Percentiles rank a stretch among this genome's conserved stretches.
phyloP scores from a whole-genome alignment of 2,888 invertebrate species.

The Idaea biselata region DNA sequence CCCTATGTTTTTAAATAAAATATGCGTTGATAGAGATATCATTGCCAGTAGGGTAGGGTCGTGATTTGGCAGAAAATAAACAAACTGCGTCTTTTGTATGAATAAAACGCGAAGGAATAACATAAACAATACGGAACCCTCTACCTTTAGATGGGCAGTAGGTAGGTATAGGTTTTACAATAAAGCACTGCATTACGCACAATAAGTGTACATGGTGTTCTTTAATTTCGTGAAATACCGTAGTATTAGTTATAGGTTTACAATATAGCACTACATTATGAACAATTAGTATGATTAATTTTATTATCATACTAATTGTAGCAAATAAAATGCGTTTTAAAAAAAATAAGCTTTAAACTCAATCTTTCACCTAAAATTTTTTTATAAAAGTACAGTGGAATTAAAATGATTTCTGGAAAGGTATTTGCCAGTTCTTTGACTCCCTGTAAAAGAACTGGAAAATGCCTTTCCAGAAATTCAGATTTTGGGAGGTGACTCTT shows the following conservation, averaged over 20 bases:
- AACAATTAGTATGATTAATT: too few relatives aligned
- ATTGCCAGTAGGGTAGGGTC: slow-evolving; percentile 55
- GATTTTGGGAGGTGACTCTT: too few relatives aligned
- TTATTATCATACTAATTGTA: too few relatives aligned
- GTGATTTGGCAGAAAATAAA: slow-evolving; percentile 78
- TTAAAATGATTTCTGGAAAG: too few relatives aligned
- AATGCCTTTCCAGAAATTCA: too few relatives aligned
- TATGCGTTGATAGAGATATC: slow-evolving; percentile 72
- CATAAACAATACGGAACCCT: slow-evolving; percentile 68
- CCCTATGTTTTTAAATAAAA: slow-evolving; percentile 74
- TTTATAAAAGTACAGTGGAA: too few relatives aligned
- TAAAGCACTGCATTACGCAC: background rate
- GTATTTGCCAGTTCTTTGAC: too few relatives aligned
- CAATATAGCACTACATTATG: too few relatives aligned
- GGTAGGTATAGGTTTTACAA: slow-evolving; percentile 2
- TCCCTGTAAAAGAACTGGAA: too few relatives aligned
- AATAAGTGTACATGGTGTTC: slow-evolving; percentile 50
- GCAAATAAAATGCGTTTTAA: too few relatives aligned
- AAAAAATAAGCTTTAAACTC: too few relatives aligned
- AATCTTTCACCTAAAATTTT: too few relatives aligned
- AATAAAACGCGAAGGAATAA: slow-evolving; percentile 72
- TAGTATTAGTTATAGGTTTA: background rate
- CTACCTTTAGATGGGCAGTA: slow-evolving; percentile 20
- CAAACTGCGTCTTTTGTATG: slow-evolving; percentile 66
- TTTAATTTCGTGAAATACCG: background rate